Percentiles rank a stretch among this genome's conserved stretches.
Evolutionary conservation across 2,888 invertebrate genomes (phyloP).

Genomic region (Panopea generosa): DNA sequence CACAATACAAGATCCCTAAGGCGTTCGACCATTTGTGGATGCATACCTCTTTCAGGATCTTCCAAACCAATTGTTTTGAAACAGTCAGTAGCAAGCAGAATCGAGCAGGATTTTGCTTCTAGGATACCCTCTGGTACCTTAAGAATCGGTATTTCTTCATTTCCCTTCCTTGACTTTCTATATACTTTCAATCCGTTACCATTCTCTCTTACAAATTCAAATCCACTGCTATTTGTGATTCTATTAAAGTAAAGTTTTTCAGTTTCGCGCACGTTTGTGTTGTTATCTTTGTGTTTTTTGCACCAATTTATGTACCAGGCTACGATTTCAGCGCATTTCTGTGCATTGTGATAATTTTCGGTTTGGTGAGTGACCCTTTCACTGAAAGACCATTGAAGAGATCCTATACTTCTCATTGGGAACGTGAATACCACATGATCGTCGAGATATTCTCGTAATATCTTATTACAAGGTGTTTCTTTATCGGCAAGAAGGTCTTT

Average conservation of each 20-base stretch:
- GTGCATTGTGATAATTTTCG: not conserved
- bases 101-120: conserved; percentile 16
- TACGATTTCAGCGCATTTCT: not conserved
- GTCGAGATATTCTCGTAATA: conserved; percentile 6
- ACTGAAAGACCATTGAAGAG: conserved; percentile 18
- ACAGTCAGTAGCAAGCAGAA: conserved; percentile 4
- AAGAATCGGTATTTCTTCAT: not conserved
- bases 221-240: not conserved
- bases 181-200: not conserved
- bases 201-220: not conserved
- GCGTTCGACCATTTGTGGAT: conserved; percentile 28
- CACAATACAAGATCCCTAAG: conserved; percentile 17
- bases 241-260: too few species aligned
- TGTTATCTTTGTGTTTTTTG: not conserved
- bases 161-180: too few species aligned
- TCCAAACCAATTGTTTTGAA: conserved; percentile 25
- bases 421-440: conserved; percentile 4
- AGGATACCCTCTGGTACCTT: conserved; percentile 23
- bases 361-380: not conserved
- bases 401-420: conserved; percentile 18
- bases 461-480: conserved; percentile 6
- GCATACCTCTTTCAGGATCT: conserved; percentile 32
- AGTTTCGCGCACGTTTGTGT: too few species aligned
- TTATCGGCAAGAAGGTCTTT: not conserved
- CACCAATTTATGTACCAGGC: not conserved